Evolutionary conservation across 2,113 vertebrate species (phyloP).

Genomic region (Lophura nycthemera): DNA sequence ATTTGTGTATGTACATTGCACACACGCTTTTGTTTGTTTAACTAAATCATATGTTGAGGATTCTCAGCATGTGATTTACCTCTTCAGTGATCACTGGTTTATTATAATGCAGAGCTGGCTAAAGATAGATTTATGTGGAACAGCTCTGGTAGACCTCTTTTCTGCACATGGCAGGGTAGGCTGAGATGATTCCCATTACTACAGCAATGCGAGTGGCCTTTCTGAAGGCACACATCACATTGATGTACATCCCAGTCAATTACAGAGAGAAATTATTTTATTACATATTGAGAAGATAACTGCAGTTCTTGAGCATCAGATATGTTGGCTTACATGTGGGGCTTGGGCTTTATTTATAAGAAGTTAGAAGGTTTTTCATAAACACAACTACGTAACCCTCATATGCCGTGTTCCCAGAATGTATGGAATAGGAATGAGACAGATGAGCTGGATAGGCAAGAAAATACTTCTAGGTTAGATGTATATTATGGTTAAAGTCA

Average conservation of each 20-base stretch:
- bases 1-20: not conserved
- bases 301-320: not conserved
- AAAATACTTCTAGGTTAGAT: not conserved
- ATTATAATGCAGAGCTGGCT: not conserved
- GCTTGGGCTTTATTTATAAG: not conserved
- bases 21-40: not conserved
- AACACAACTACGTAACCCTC: not conserved
- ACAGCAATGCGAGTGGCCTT: not conserved
- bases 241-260: not conserved
- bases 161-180: not conserved
- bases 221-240: not conserved
- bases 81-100: not conserved
- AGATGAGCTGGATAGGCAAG: not conserved
- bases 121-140: not conserved
- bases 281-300: conserved; percentile 14
- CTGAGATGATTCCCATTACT: not conserved
- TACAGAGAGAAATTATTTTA: not conserved
- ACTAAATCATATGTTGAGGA: not conserved
- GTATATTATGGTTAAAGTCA: not conserved
- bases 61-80: not conserved
- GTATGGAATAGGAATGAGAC: not conserved
- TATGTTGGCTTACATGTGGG: not conserved
- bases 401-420: not conserved
- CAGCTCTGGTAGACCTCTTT: not conserved
- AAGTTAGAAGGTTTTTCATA: not conserved